Conservation (phyloP, 2,113 vertebrate species). For the Hucho hucho region DNA sequence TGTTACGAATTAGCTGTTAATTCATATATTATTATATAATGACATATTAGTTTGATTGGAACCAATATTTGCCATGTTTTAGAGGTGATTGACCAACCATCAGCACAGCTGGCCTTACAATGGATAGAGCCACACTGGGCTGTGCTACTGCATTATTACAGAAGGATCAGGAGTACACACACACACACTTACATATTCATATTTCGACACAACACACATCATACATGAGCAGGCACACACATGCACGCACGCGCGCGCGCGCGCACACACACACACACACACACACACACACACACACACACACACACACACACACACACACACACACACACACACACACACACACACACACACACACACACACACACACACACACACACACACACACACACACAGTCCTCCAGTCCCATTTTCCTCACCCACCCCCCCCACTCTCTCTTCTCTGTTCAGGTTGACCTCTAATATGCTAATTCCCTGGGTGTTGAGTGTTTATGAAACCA, state of each 20-base stretch:
- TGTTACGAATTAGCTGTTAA: no score
- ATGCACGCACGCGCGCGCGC: not conserved
- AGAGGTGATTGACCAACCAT: no score
- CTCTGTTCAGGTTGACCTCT: slow-evolving; percentile 59
- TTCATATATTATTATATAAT: no score
- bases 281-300: no score
- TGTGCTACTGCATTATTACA: no score
- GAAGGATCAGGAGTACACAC: not conserved
- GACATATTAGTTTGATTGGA: no score
- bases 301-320: no score
- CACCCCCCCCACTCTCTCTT: slow-evolving; percentile 26
- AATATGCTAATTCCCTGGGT: slow-evolving; percentile 45
- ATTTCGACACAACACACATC: not conserved
- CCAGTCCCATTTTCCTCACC: slow-evolving; percentile 27
- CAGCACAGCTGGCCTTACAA: no score
- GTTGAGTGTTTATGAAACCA: not conserved
- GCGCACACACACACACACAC: not conserved
- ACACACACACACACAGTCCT: slow-evolving; percentile 11
- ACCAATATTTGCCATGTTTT: no score
- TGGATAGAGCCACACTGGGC: no score
- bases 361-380: not conserved
- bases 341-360: not conserved
- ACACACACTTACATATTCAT: no score
- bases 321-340: no score
- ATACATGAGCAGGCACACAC: not conserved